Conservation (phyloP, 2,888 invertebrate species). For the Electrophaes corylata region DNA sequence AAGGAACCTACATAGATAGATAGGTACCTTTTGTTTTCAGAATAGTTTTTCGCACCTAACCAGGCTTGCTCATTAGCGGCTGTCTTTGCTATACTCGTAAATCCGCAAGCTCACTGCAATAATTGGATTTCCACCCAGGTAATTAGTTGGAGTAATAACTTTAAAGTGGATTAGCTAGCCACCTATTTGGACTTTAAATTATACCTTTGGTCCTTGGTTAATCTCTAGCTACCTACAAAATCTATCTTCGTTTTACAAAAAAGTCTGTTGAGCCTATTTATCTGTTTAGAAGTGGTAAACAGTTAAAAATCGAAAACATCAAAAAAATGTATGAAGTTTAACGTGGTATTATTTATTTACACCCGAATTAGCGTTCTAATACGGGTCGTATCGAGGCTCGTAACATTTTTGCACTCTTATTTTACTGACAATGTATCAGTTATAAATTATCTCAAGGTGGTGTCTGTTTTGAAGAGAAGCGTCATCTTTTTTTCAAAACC, state of each 20-base stretch:
- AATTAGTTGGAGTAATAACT: conserved; percentile 42
- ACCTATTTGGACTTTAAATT: conserved; percentile 31
- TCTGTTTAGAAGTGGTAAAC: too few relatives aligned
- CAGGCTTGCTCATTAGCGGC: conserved; percentile 34
- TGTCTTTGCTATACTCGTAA: conserved; percentile 37
- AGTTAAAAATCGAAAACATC: too few relatives aligned
- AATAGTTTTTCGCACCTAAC: conserved; percentile 13
- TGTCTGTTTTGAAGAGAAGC: too few relatives aligned
- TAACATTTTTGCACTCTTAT: too few relatives aligned
- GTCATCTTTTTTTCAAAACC: too few relatives aligned
- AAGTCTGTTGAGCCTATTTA: too few relatives aligned
- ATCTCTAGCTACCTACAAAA: neutral
- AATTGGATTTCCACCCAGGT: conserved; percentile 35
- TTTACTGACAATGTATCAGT: too few relatives aligned
- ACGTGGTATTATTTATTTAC: too few relatives aligned
- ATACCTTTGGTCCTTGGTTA: conserved; percentile 14
- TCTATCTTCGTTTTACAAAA: neutral
- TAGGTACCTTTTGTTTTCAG: neutral
- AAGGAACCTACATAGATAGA: neutral
- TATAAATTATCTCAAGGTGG: too few relatives aligned
- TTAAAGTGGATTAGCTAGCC: conserved; percentile 37
- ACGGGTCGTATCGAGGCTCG: too few relatives aligned
- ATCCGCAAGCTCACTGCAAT: conserved; percentile 33
- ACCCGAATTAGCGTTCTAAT: too few relatives aligned
- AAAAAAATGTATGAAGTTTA: too few relatives aligned